Evolutionary conservation across 30 jellyfish, hydroid and myxozoan genomes (phyloP).

Genomic region (Cassiopea andromeda): DNA sequence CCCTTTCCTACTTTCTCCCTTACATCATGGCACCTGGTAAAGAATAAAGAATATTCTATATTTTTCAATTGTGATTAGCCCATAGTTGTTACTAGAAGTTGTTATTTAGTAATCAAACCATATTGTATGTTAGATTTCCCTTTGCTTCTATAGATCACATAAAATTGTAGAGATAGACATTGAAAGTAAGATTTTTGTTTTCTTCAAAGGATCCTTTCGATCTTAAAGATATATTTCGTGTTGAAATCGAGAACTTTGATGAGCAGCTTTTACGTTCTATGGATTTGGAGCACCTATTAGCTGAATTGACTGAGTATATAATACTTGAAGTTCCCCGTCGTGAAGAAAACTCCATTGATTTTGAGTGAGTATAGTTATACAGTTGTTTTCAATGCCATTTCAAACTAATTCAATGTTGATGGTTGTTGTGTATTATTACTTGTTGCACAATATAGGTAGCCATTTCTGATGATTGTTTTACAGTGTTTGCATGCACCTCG

Average conservation of each 20-base stretch:
- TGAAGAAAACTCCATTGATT: constrained; percentile 17
- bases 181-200: neutral
- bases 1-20: too few species aligned
- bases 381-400: too few species aligned
- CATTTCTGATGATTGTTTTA: neutral
- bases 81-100: too few species aligned
- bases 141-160: neutral
- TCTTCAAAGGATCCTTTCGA: constrained; percentile 40
- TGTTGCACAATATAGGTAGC: neutral
- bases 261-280: constrained; percentile 20
- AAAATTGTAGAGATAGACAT: too few species aligned
- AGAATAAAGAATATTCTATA: too few species aligned
- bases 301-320: constrained; percentile 68
- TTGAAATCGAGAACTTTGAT: neutral
- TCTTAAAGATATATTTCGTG: constrained; percentile 33
- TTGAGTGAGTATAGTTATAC: constrained; percentile 11
- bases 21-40: too few species aligned
- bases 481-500: too few species aligned
- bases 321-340: constrained; percentile 45
- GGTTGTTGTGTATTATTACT: neutral
- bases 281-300: constrained; percentile 46
- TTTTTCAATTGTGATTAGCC: too few species aligned
- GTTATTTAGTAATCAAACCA: too few species aligned
- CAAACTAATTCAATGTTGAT: too few species aligned
- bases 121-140: too few species aligned